Conservation (phyloP, 2,888 invertebrate species). For the Ormyrus thymus region DNA sequence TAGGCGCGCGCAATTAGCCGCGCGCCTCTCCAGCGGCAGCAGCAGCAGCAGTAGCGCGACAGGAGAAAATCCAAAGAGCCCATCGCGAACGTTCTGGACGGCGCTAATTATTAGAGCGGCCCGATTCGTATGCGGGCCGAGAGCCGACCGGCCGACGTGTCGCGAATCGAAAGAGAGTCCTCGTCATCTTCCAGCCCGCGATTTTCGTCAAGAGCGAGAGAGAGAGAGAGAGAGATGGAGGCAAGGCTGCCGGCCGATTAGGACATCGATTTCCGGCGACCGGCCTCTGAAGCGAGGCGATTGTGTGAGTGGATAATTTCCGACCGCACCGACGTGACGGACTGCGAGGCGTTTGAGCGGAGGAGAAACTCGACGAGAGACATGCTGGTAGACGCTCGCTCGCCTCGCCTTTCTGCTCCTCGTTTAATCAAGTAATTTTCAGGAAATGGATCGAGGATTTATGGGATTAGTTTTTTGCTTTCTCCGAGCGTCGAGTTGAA, state of each 20-base stretch:
- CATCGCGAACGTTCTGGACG: neutral
- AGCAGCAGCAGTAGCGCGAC: too few species aligned
- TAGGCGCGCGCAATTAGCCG: neutral
- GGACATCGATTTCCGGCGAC: constrained; percentile 52
- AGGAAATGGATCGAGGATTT: too few species aligned
- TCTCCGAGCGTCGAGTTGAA: too few species aligned
- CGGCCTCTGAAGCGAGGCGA: neutral
- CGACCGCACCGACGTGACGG: neutral
- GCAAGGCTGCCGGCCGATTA: constrained; percentile 32
- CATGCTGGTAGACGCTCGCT: too few species aligned
- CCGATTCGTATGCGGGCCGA: constrained; percentile 17
- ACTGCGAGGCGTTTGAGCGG: too few species aligned
- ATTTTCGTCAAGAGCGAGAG: constrained; percentile 15
- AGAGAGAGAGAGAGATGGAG: neutral
- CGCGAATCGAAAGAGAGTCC: constrained; percentile 25
- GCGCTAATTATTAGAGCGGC: neutral
- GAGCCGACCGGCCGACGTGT: constrained; percentile 5
- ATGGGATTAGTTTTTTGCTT: too few species aligned
- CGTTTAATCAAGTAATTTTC: too few species aligned
- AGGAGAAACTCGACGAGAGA: too few species aligned
- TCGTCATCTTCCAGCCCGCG: constrained; percentile 2
- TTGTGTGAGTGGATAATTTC: constrained; percentile 5
- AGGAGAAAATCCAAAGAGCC: neutral
- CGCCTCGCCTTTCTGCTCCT: too few species aligned
- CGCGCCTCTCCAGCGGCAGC: neutral